Evolutionary conservation across 2,888 invertebrate genomes (phyloP).

Genomic region (Phyto melanocephala): DNA sequence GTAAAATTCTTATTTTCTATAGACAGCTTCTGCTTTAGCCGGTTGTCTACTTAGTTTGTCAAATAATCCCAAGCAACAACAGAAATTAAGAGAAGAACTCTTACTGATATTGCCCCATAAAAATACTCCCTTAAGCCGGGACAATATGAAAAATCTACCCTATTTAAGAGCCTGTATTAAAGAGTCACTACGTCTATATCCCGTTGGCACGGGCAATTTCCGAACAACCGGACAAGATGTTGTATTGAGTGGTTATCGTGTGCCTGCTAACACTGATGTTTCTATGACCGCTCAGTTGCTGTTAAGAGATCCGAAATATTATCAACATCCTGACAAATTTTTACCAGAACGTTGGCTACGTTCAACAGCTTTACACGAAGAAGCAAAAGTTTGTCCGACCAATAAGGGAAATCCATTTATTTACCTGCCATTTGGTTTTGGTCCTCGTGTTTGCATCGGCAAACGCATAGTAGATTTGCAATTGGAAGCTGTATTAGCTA

Average conservation of each 20-base stretch:
- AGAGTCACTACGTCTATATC: conserved; percentile 83
- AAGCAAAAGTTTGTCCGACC: conserved; percentile 41
- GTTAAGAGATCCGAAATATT: conserved; percentile 82
- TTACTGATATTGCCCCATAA: conserved; percentile 76
- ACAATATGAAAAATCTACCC: conserved; percentile 79
- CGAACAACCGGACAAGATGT: conserved; percentile 81
- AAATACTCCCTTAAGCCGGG: conserved; percentile 75
- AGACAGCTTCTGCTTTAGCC: conserved; percentile 72
- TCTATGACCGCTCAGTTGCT: conserved; percentile 86
- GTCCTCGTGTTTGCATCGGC: conserved; percentile 52
- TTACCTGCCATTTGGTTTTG: conserved; percentile 58
- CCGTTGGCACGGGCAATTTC: conserved; percentile 81
- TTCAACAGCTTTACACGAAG: background rate
- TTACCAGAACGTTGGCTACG: conserved; percentile 86
- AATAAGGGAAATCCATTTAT: conserved; percentile 42
- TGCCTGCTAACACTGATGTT: conserved; percentile 84
- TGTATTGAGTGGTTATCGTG: conserved; percentile 81
- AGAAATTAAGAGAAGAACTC: conserved; percentile 82
- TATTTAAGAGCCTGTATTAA: conserved; percentile 86
- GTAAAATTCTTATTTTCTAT: background rate
- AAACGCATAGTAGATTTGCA: conserved; percentile 57
- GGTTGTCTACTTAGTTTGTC: conserved; percentile 83
- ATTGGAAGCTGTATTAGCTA: conserved; percentile 26
- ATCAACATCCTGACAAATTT: conserved; percentile 77
- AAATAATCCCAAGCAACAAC: conserved; percentile 82